Evolutionary conservation across 2,888 invertebrate species (phyloP).

Genomic region (Eledona agricola): DNA sequence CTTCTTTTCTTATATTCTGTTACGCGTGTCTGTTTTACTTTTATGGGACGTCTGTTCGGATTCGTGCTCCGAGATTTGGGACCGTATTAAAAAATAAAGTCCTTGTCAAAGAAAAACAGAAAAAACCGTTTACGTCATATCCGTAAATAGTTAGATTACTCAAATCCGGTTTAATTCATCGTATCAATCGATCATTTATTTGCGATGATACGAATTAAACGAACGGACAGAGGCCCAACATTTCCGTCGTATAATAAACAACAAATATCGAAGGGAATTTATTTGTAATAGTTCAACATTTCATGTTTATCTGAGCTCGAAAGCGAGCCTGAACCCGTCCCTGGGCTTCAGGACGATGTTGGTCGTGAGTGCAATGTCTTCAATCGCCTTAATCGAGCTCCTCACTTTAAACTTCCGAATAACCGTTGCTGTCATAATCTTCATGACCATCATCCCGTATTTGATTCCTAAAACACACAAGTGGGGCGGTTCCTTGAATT

Average conservation of each 20-base stretch:
- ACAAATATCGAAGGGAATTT: neutral
- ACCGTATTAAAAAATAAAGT: no score
- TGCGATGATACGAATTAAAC: no score
- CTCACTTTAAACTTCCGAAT: conserved; percentile 44
- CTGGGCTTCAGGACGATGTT: conserved; percentile 49
- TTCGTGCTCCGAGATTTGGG: no score
- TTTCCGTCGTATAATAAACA: no score
- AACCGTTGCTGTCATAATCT: conserved; percentile 42
- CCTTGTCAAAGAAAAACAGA: no score
- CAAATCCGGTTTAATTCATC: no score
- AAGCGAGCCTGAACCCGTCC: conserved; percentile 49
- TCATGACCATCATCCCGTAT: conserved; percentile 49
- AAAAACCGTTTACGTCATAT: conserved; percentile 9
- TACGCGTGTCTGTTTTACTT: no score
- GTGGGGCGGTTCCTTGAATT: no score
- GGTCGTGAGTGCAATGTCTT: conserved; percentile 48
- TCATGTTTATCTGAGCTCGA: conserved; percentile 39
- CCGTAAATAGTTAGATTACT: conserved; percentile 1
- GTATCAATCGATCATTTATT: no score
- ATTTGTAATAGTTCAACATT: conserved; percentile 3
- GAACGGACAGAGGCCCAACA: no score
- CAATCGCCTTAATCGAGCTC: conserved; percentile 46
- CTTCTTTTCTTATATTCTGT: no score
- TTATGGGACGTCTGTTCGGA: no score
- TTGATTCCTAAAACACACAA: conserved; percentile 42